Conservation (phyloP, 2,888 invertebrate genomes). For the Drosophila rellima region DNA sequence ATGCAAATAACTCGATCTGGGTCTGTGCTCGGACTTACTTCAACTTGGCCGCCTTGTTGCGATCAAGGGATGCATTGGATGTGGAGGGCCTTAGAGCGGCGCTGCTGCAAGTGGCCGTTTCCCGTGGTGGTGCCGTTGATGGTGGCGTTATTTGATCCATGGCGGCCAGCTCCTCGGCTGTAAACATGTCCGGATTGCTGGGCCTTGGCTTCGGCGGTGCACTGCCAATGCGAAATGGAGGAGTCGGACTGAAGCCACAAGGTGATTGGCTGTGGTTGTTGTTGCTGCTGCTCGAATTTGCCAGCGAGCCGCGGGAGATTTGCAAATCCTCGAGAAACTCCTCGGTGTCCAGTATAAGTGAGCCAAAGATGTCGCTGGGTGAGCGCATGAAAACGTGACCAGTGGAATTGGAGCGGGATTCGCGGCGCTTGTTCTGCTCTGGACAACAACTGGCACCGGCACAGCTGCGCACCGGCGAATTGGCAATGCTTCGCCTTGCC, state of each 20-base stretch:
- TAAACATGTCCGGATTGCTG: slow-evolving; percentile 83
- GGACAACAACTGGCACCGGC: slow-evolving; percentile 15
- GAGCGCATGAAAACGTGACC: slow-evolving; percentile 87
- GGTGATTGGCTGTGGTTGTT: slow-evolving; percentile 59
- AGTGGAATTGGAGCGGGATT: slow-evolving; percentile 90
- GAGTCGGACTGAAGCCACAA: slow-evolving; percentile 87
- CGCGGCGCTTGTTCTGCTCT: slow-evolving; percentile 86
- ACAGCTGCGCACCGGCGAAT: slow-evolving; percentile 89
- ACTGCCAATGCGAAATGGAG: slow-evolving; percentile 87
- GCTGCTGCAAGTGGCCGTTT: slow-evolving; percentile 68
- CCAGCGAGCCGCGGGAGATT: slow-evolving; percentile 80
- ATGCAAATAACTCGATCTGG: background rate
- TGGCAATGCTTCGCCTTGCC: slow-evolving; percentile 91
- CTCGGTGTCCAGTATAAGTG: slow-evolving; percentile 87
- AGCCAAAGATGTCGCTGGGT: slow-evolving; percentile 88
- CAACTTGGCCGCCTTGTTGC: slow-evolving; percentile 62
- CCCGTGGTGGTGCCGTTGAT: slow-evolving; percentile 86
- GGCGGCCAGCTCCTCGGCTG: slow-evolving; percentile 84
- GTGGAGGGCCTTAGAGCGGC: slow-evolving; percentile 47
- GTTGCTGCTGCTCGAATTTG: slow-evolving; percentile 72
- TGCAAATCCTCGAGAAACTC: slow-evolving; percentile 86
- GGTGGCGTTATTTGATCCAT: slow-evolving; percentile 85
- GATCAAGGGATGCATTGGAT: slow-evolving; percentile 71
- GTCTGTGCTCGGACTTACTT: slow-evolving; percentile 59
- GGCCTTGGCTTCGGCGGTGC: slow-evolving; percentile 86